These are phyloP conservation scores for Engraulis encrasicolus DNA, from an alignment of 2,113 vertebrate species.

Conservation along the genomic window DNA sequence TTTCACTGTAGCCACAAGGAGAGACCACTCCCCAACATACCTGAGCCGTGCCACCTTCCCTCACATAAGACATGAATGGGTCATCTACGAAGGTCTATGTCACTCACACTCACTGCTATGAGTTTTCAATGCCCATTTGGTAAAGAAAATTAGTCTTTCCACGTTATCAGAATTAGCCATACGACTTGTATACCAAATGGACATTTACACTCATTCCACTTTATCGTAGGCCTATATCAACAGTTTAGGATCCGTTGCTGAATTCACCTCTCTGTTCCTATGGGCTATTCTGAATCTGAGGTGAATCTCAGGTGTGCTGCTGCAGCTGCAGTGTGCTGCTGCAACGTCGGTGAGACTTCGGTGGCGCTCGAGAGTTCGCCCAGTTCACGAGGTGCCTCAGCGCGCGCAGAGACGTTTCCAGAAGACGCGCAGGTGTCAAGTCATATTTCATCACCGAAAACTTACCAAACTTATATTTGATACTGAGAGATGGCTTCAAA, in stretches of 20 bases:
- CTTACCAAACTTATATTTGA: not conserved
- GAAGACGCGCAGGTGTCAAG: not conserved
- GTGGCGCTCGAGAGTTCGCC: not conserved
- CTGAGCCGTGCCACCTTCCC: not conserved
- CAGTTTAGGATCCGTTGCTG: too few relatives aligned
- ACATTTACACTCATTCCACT: too few relatives aligned
- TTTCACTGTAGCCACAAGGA: not conserved
- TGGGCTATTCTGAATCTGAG: too few relatives aligned
- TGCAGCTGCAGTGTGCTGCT: too few relatives aligned
- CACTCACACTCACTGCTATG: too few relatives aligned
- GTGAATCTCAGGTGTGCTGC: not conserved
- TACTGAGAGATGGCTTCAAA: slow-evolving; percentile 63
- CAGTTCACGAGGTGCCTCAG: not conserved
- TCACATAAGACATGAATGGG: not conserved
- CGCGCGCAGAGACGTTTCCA: too few relatives aligned
- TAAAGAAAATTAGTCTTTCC: too few relatives aligned
- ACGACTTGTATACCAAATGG: too few relatives aligned
- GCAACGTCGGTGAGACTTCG: not conserved
- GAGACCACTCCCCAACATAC: not conserved
- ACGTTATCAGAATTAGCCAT: too few relatives aligned
- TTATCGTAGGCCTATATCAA: too few relatives aligned
- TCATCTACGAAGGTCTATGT: not conserved
- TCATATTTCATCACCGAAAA: not conserved
- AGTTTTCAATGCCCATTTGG: too few relatives aligned
- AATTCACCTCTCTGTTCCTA: too few relatives aligned